These are phyloP conservation scores for Neolamprologus fasciatus DNA, from an alignment of 2,113 vertebrate genomes.

Conservation along the genomic window DNA sequence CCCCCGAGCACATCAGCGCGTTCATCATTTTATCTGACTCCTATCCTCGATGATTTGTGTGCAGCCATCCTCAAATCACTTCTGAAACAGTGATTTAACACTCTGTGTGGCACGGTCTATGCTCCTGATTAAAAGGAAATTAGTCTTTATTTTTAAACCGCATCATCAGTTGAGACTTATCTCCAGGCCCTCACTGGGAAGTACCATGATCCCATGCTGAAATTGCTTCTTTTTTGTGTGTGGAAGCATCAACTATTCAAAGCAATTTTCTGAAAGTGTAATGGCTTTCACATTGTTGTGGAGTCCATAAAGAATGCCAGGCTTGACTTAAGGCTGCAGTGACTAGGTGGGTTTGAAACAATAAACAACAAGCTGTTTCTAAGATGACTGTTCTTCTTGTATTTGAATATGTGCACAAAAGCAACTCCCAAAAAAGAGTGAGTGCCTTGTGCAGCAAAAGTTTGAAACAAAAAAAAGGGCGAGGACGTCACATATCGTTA, in stretches of 20 bases:
- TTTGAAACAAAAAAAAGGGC: background rate
- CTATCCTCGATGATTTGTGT: background rate
- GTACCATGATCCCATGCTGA: slow-evolving; percentile 19
- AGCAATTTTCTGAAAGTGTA: slow-evolving; percentile 29
- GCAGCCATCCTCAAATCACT: slow-evolving; percentile 32
- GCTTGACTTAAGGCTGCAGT: slow-evolving; percentile 9
- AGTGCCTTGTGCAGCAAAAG: background rate
- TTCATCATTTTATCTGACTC: background rate
- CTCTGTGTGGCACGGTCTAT: background rate
- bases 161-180: slow-evolving; percentile 44
- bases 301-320: slow-evolving; percentile 24
- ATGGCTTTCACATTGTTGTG: slow-evolving; percentile 24
- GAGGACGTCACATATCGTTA: background rate
- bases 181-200: slow-evolving; percentile 28
- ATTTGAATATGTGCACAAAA: background rate
- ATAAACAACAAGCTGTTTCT: background rate
- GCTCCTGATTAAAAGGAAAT: slow-evolving; percentile 58
- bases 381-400: background rate
- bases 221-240: slow-evolving; percentile 17
- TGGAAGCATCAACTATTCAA: slow-evolving; percentile 29
- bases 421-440: background rate
- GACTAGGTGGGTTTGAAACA: background rate
- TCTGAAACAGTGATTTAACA: slow-evolving; percentile 44
- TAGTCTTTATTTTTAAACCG: slow-evolving; percentile 54
- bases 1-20: background rate